Base-by-base conservation (phyloP, 2,888 invertebrate genomes). In the Chrysolina haemoptera region DNA sequence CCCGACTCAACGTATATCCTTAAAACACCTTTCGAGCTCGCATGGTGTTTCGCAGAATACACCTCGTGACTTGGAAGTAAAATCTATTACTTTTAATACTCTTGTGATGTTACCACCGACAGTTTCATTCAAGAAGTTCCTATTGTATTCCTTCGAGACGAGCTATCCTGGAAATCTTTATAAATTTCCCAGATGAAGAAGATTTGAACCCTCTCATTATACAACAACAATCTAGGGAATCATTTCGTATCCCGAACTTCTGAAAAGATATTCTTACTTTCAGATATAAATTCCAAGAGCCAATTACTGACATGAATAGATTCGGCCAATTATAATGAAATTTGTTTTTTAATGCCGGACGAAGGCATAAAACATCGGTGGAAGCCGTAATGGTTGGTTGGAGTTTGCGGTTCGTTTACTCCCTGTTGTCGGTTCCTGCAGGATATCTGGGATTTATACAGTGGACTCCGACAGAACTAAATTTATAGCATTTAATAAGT, bases 401-500 rank as follows among this genome's bases (percentile, higher is more conserved):
- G 75, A 76, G 71, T 78, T 76, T 76, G 74, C 75, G 77, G 77
- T 75, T 79, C 75, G 79, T 73, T 79, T 77, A 50, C 76, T 73
- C 70, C 68, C 68, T 27, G 48, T 53, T 48, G 71, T 48, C 65
- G 50, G 68, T 66, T 74, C 75, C 76, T 75, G 53, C 68, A 77
- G 79, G 77, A 77, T 75, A 74, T 75, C 70, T 70, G 75, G 75
- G 76, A 79, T 79, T 79, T 79, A 79, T 79, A 75, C 76, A 79
- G 75, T 75, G 75, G 72, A 74, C 75, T 76, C 76, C 69, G 79
- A 77, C 75, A 74, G 76, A 71, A 69, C 67, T 63, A 68, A 74
- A 79, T 79, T 79, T 79, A 79, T 77, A 74, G 76, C 77, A 70
- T 77, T 77, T 75, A 79, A 77, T 79, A 79, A 76, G 76, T 76